Evolutionary conservation across 2,797 vertebrate species (phyloP), one percentile per base, ranked within the genome.

Genomic region (Bucorvus abyssinicus): DNA sequence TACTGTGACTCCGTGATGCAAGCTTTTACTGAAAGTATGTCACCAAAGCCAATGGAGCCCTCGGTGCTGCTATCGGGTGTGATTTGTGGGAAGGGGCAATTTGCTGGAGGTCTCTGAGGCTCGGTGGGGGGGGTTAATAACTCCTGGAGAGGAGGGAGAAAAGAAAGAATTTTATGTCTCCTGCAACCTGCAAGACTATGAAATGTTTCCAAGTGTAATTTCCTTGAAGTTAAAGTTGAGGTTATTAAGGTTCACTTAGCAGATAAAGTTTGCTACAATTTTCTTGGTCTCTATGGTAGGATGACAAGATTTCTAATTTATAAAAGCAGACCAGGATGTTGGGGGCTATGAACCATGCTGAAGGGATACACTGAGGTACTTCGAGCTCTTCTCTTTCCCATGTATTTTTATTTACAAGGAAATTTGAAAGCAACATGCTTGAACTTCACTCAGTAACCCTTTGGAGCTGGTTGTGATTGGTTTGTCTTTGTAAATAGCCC

Each of bases 221-320:
- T 98, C 95, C 97, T 98, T 98, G 96, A 98, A 98, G 97, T 98
- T 98, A 98, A 98, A 98, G 96, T 96, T 95, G 96, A 73, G 97
- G 97, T 98, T 98, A 96, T 97, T 98, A 96, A 95, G 97, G 97
- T 97, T 98, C 97, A 98, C 96, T 97, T 97, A 90, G 81, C 95
- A 97, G 97, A 97, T 97, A 98, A 97, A 97, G 97, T 98, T 98
- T 97, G 97, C 95, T 91, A 95, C 95, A 83, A 94, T 97, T 97
- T 98, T 88, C 91, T 94, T 94, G 94, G 90, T 97, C 93, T 94
- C 97, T 92, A 23, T 95, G 97, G 97, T 97, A 93, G 97, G 96
- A 98, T 97, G 96, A 97, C 95, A 98, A 95, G 97, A 96, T 97
- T 98, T 98, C 92, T 98, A 93, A 97, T 98, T 97, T 98, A 97